Evolutionary conservation across 2,113 vertebrate species (phyloP).

Genomic region (Murina feae): DNA sequence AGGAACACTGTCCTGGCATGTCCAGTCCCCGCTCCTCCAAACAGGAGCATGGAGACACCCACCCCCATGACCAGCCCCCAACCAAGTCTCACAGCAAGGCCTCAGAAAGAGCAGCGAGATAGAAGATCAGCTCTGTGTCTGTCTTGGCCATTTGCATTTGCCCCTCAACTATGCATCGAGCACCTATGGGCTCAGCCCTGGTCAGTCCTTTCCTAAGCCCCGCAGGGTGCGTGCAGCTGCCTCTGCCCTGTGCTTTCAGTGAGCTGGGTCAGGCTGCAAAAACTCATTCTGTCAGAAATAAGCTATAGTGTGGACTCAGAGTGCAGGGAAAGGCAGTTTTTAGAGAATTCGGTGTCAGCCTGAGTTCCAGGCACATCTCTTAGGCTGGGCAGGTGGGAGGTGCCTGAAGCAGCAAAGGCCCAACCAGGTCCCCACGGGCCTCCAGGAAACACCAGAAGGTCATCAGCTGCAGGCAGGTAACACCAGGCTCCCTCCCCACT

Average conservation of each 20-base stretch:
- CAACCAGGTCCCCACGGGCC: fast-evolving
- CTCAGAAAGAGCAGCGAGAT: neutral
- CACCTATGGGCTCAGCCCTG: neutral
- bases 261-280: neutral
- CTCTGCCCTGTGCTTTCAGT: neutral
- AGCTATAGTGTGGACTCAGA: neutral
- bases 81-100: neutral
- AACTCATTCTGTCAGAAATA: neutral
- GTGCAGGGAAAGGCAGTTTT: neutral
- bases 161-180: neutral
- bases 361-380: neutral
- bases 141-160: neutral
- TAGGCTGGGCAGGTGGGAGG: fast-evolving
- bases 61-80: neutral
- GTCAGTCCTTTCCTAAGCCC: neutral
- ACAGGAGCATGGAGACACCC: neutral
- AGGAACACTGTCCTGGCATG: neutral
- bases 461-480: neutral
- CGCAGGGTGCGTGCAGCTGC: fast-evolving
- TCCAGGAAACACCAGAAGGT: neutral
- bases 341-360: neutral
- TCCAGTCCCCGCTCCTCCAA: neutral
- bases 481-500: neutral
- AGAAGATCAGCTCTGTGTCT: neutral
- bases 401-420: neutral